Conservation (phyloP, 2,797 vertebrate genomes). For the Diglossa cyanea region DNA sequence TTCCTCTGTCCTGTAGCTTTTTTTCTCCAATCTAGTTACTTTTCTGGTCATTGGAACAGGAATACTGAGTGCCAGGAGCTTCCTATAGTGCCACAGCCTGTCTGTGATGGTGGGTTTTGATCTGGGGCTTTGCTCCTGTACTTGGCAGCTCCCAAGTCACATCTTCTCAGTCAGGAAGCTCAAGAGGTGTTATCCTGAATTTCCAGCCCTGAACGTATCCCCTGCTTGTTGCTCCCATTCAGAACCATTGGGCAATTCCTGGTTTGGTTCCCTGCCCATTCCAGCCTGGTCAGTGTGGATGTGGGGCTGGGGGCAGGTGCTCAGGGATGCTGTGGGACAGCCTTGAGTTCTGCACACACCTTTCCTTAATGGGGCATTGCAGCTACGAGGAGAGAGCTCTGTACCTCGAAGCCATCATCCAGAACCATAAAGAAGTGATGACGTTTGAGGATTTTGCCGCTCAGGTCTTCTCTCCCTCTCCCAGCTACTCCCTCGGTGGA, state of each 20-base stretch:
- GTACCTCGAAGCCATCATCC: constrained; percentile 96
- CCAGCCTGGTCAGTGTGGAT: background rate
- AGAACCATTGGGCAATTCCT: background rate
- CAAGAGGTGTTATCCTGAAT: background rate
- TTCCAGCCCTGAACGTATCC: background rate
- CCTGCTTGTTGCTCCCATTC: background rate
- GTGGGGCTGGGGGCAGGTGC: background rate
- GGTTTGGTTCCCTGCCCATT: fast-evolving
- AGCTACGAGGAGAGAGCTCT: constrained; percentile 97
- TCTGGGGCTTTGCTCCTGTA: background rate
- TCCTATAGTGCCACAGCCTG: background rate
- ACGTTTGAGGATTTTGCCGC: constrained; percentile 97
- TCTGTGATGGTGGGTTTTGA: background rate
- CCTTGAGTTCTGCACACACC: background rate
- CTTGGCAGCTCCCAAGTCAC: fast-evolving
- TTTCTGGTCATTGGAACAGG: background rate
- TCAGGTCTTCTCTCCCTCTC: constrained; percentile 94
- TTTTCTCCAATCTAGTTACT: background rate
- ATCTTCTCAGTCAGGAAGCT: background rate
- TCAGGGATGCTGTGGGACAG: background rate
- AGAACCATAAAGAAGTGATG: constrained; percentile 96
- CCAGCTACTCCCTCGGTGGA: constrained; percentile 87
- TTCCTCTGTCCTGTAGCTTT: background rate
- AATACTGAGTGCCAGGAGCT: background rate
- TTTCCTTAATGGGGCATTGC: constrained; percentile 72